phyloP scores from a whole-genome alignment of 2,797 vertebrate species.

The Coccyzus lansbergi region DNA sequence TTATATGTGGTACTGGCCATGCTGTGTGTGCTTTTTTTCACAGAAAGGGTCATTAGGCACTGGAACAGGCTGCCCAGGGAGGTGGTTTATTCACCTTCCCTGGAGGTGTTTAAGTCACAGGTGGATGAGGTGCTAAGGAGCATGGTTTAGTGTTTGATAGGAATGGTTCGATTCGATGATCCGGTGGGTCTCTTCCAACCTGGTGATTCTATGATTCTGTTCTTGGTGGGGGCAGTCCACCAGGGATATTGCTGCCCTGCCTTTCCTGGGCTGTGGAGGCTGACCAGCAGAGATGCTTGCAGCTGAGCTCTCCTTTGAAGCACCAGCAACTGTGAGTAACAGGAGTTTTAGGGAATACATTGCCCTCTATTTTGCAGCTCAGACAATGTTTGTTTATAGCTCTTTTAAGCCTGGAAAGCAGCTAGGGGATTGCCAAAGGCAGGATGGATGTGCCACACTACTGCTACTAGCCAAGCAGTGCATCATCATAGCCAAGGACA shows the following conservation, averaged over 20 bases:
- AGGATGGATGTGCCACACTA: rapidly evolving
- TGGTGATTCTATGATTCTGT: too few relatives aligned
- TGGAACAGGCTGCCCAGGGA: too few relatives aligned
- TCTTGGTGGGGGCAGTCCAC: rapidly evolving
- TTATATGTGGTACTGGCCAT: rapidly evolving
- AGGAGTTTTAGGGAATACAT: rapidly evolving
- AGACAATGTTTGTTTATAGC: rapidly evolving
- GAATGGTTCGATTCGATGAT: too few relatives aligned
- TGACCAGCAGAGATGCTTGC: not conserved
- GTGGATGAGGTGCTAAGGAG: too few relatives aligned
- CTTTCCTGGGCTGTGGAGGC: rapidly evolving
- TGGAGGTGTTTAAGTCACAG: too few relatives aligned
- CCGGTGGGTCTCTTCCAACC: too few relatives aligned
- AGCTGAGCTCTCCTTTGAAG: not conserved
- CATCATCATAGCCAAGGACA: rapidly evolving
- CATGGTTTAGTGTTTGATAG: too few relatives aligned
- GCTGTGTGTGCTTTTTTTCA: not conserved
- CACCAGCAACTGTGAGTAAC: rapidly evolving
- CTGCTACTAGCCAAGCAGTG: not conserved
- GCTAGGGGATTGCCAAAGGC: rapidly evolving
- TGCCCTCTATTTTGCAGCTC: not conserved
- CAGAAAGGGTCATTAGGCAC: too few relatives aligned
- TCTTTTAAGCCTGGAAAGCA: not conserved
- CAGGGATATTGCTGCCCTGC: rapidly evolving
- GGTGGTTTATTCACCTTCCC: too few relatives aligned